Base-by-base conservation (phyloP, 2,888 invertebrate species). In the Eupelmus urozonus region DNA sequence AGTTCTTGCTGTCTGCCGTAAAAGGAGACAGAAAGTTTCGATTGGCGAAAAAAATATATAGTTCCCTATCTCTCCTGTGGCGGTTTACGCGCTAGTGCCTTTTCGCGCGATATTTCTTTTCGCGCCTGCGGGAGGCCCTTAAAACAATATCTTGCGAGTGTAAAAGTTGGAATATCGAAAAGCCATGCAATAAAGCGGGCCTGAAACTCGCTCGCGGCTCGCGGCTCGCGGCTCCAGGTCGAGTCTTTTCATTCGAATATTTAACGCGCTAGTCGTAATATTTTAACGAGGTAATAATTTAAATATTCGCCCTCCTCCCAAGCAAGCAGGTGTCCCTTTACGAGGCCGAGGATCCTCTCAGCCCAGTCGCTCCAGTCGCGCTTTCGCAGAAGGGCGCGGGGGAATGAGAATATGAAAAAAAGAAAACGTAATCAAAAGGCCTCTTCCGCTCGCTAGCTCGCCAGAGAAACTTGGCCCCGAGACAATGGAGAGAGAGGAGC, bases 211-310 rank as follows among this genome's bases (percentile, higher is more conserved):
- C 57, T 16, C 40, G n/a, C 57, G 0, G n/a, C 23, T 27, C 27
- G 27, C 23, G 2, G 49, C 4, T 2, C 55, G 25, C 13, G 23
- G 9, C n/a, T n/a, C n/a, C n/a, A n/a, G n/a, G n/a, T n/a, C n/a
- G 49, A 4, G 69, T 59, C 70, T 51, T 71, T 71, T 71, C 71
- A 71, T 71, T 65, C 73, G 73, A 42, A 65, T 42, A 63, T 45
- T 73, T 55, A 73, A 55, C 67, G 67, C 42, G 73, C 20, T 7
- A 34, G 49, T 75, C 75, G 67, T 75, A 81, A 84, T 80, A 81
- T 81, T 83, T 83, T 82, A 82, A 84, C 82, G 81, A 82, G 78
- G 75, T 76, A 76, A 77, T 82, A 75, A 83, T 75, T 83, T 83
- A 81, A 82, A 82, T 83, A 81, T 67, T 60, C 53, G 53, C 59